Percentiles rank a stretch among this genome's conserved stretches.
Evolutionary conservation across 2,797 vertebrate genomes (phyloP).

Genomic region (Clarias laeviceps): DNA sequence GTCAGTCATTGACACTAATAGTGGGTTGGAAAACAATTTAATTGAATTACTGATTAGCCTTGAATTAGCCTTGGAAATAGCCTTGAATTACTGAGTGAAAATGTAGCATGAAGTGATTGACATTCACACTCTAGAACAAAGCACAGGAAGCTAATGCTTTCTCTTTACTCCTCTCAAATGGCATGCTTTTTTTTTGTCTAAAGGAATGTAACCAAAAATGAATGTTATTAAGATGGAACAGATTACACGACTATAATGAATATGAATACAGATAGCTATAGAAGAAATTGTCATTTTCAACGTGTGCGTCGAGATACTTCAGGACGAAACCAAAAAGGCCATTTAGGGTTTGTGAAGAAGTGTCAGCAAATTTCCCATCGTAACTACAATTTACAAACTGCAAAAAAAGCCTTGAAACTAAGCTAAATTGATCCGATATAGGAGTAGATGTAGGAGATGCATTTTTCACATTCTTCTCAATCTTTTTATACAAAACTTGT

Average conservation of each 20-base stretch:
- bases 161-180: background rate
- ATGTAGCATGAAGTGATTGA: background rate
- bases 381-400: background rate
- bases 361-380: background rate
- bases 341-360: background rate
- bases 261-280: too few species aligned
- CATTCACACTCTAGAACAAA: background rate
- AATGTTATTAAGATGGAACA: background rate
- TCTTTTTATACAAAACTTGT: background rate
- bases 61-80: background rate
- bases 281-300: background rate
- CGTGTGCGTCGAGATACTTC: background rate
- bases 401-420: background rate
- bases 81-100: constrained; percentile 1
- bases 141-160: background rate
- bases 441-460: background rate
- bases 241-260: background rate
- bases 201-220: background rate
- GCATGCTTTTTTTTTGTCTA: background rate
- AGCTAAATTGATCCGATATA: background rate
- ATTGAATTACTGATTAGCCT: background rate
- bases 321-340: background rate
- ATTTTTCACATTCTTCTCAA: background rate
- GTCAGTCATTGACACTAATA: background rate
- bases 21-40: background rate